These are phyloP conservation scores for Cheilosia grossa DNA, from an alignment of 2,888 invertebrate genomes.

Conservation along the genomic window DNA sequence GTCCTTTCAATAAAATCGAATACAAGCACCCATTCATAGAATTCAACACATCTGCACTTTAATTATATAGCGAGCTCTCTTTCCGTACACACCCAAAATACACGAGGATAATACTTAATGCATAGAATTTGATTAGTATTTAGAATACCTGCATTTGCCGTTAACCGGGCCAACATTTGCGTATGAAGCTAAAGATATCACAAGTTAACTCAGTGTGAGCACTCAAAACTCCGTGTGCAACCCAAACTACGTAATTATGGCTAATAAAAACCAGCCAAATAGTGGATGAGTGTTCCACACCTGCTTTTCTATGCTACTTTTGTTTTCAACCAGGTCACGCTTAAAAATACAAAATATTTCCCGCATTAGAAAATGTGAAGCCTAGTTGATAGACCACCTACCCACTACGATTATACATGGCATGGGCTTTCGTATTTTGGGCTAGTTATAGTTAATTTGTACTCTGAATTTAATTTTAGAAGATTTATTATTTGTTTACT, in stretches of 20 bases:
- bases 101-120: background rate
- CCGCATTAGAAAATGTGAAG: conserved; percentile 32
- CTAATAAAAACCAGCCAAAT: conserved; percentile 48
- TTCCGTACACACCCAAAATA: conserved; percentile 56
- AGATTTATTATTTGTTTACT: conserved; percentile 5
- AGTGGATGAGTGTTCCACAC: conserved; percentile 33
- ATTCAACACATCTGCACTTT: conserved; percentile 73
- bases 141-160: conserved; percentile 23
- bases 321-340: background rate
- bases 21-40: conserved; percentile 54
- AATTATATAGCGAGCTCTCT: conserved; percentile 57
- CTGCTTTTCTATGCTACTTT: conserved; percentile 57
- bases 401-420: conserved; percentile 18
- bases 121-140: conserved; percentile 11
- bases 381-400: conserved; percentile 17
- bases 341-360: conserved; percentile 25
- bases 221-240: conserved; percentile 34
- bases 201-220: conserved; percentile 22
- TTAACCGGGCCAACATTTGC: conserved; percentile 15
- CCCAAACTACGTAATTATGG: conserved; percentile 44
- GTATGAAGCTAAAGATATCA: conserved; percentile 7
- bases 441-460: conserved; percentile 28
- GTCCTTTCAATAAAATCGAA: conserved; percentile 61
- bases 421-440: conserved; percentile 19
- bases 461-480: background rate